These are phyloP conservation scores for Uria aalge DNA, from an alignment of 2,113 vertebrate species.

Conservation along the genomic window DNA sequence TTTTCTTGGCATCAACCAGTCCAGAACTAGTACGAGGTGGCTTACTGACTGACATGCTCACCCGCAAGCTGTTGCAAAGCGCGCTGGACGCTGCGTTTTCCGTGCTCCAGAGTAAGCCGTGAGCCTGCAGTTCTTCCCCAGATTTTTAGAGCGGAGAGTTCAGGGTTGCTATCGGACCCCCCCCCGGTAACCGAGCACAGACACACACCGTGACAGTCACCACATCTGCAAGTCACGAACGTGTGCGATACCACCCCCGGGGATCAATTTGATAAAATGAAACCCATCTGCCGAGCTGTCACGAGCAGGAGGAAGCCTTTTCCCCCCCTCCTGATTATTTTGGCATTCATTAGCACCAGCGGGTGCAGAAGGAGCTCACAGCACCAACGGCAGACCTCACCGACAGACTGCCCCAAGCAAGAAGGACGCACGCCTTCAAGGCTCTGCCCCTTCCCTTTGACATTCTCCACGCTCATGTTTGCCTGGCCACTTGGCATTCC, in stretches of 20 bases:
- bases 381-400: not conserved
- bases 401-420: not conserved
- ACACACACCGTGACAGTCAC: not conserved
- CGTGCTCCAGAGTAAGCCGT: not conserved
- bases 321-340: not conserved
- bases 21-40: not conserved
- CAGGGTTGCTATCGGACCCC: not conserved
- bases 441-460: not conserved
- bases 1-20: not conserved
- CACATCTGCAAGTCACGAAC: not conserved
- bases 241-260: not conserved
- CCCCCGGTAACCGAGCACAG: accelerated
- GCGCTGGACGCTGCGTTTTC: not conserved
- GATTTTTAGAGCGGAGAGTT: not conserved
- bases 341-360: not conserved
- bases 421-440: accelerated
- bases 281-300: not conserved
- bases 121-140: not conserved
- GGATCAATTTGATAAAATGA: not conserved
- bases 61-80: not conserved
- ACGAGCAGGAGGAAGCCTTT: not conserved
- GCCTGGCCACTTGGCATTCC: not conserved
- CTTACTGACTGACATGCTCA: not conserved
- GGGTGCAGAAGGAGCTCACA: not conserved
- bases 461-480: not conserved